A percentile compares a stretch with the other conserved stretches of the same genome.
These are phyloP conservation scores for Eolophus roseicapilla DNA, from an alignment of 2,113 vertebrate genomes.

Conservation along the genomic window DNA sequence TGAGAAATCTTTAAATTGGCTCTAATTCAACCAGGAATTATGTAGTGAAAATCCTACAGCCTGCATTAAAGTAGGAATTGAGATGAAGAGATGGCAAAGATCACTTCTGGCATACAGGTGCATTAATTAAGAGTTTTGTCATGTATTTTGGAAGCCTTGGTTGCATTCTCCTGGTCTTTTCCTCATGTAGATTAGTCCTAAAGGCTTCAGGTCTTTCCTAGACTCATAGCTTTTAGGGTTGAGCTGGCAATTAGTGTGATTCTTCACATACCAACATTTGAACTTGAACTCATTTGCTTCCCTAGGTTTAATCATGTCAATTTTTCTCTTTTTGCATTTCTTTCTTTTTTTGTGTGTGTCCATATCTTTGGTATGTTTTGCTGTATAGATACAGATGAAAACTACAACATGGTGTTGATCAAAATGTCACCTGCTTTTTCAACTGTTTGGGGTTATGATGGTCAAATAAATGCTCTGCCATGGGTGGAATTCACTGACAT, in stretches of 20 bases:
- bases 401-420: neutral
- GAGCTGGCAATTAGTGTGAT: neutral
- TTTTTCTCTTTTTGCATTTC: neutral
- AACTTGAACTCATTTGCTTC: neutral
- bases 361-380: neutral
- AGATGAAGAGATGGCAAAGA: neutral
- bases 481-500: neutral
- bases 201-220: neutral
- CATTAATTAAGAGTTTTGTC: neutral
- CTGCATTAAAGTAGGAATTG: neutral
- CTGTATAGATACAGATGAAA: neutral
- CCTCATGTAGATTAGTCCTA: neutral
- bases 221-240: neutral
- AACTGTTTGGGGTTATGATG: neutral
- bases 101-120: neutral
- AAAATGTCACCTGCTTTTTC: neutral
- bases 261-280: rapidly evolving
- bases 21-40: conserved; percentile 13
- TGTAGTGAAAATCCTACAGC: neutral
- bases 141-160: neutral
- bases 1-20: neutral
- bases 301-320: neutral
- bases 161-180: neutral
- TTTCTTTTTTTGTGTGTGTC: neutral
- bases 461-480: neutral